Conservation (phyloP, 2,888 invertebrate genomes). For the Caenorhabditis sinica region DNA sequence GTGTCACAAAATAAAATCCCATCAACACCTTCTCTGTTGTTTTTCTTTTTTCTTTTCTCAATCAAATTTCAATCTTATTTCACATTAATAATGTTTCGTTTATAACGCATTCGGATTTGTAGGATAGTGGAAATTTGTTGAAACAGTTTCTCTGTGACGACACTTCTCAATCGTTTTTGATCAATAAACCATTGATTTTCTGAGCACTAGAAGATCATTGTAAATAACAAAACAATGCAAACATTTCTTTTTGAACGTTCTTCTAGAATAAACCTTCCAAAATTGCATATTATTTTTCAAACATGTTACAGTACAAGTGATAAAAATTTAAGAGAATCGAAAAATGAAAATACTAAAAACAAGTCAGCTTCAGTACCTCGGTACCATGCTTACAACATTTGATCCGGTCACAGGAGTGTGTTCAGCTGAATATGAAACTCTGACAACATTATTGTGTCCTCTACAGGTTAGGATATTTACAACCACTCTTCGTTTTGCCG, state of each 20-base stretch:
- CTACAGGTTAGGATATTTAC: conserved; percentile 30
- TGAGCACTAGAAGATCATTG: conserved; percentile 44
- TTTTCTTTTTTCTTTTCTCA: conserved; percentile 11
- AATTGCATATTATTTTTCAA: background rate
- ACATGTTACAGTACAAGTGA: background rate
- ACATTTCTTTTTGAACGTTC: background rate
- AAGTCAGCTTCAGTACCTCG: conserved; percentile 41
- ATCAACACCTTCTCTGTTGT: conserved; percentile 61
- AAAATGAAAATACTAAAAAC: background rate
- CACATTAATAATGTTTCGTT: conserved; percentile 40
- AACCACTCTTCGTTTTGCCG: conserved; percentile 33
- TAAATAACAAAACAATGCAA: conserved; percentile 27
- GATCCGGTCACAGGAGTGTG: conserved; percentile 9
- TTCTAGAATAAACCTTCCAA: conserved; percentile 43
- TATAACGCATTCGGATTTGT: conserved; percentile 49
- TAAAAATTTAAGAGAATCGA: background rate
- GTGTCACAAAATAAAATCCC: conserved; percentile 50
- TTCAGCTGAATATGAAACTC: conserved; percentile 39
- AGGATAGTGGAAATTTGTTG: conserved; percentile 63
- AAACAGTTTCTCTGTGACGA: conserved; percentile 22
- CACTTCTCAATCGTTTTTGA: conserved; percentile 57
- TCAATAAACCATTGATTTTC: conserved; percentile 55
- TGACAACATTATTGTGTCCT: conserved; percentile 6
- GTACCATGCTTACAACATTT: conserved; percentile 35
- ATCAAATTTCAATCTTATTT: background rate